Conservation (phyloP, 2,797 vertebrate species). For the Champsocephalus esox region DNA sequence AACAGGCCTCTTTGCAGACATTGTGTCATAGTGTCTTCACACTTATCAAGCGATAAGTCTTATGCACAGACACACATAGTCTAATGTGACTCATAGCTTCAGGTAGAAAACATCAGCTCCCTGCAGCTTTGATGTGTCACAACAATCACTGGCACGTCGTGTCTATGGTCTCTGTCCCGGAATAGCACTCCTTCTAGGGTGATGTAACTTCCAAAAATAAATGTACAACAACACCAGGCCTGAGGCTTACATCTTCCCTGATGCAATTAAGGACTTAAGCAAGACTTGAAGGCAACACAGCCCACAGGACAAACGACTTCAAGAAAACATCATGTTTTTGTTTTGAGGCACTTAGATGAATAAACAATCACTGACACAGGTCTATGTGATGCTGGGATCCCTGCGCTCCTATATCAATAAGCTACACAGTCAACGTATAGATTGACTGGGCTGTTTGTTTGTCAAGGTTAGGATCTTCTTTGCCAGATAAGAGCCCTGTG, state of each 20-base stretch:
- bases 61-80: constrained; percentile 28
- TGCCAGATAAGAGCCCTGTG: constrained; percentile 51
- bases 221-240: constrained; percentile 49
- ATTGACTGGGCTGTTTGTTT: constrained; percentile 57
- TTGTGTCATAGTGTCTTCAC: constrained; percentile 75
- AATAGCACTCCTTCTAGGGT: constrained; percentile 60
- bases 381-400: constrained; percentile 17
- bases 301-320: constrained; percentile 12
- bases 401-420: constrained; percentile 2
- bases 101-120: constrained; percentile 76
- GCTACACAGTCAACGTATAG: constrained; percentile 27
- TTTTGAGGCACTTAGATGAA: constrained; percentile 32
- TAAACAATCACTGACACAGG: not conserved
- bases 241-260: constrained; percentile 33
- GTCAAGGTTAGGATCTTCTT: constrained; percentile 46
- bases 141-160: constrained; percentile 64
- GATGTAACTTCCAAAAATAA: constrained; percentile 65
- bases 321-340: constrained; percentile 7
- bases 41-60: constrained; percentile 49
- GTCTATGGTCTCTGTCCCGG: constrained; percentile 55
- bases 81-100: constrained; percentile 73
- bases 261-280: constrained; percentile 52
- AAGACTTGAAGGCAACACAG: constrained; percentile 21
- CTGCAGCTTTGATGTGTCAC: constrained; percentile 71
- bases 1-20: constrained; percentile 73